Evolutionary conservation across 2,113 vertebrate species (phyloP).

Genomic region (Rhynchomys soricoides): DNA sequence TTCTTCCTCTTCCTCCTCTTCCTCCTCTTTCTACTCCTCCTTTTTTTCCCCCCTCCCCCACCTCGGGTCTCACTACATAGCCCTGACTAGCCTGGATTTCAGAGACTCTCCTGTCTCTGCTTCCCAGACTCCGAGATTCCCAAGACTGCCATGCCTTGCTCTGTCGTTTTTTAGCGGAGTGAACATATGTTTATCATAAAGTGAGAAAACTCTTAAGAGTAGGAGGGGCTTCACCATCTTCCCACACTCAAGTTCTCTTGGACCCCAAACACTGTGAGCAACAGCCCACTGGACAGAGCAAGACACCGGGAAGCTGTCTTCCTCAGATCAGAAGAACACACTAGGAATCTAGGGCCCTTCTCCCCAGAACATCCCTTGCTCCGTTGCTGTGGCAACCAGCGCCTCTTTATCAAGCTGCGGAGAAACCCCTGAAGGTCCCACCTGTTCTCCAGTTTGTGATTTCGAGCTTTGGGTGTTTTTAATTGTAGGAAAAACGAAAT

Average conservation of each 20-base stretch:
- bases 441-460: constrained; percentile 74
- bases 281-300: too few relatives aligned
- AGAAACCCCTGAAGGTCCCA: constrained; percentile 57
- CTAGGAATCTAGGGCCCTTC: fast-evolving
- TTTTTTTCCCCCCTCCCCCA: too few relatives aligned
- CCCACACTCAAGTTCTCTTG: fast-evolving
- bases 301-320: neutral
- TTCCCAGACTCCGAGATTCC: neutral
- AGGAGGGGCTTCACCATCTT: neutral
- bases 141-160: neutral
- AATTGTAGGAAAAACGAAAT: constrained; percentile 67
- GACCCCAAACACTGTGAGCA: neutral
- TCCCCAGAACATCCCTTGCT: neutral
- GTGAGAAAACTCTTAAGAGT: neutral
- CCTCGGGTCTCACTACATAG: neutral
- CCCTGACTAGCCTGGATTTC: neutral
- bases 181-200: neutral
- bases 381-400: constrained; percentile 36
- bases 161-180: neutral
- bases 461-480: constrained; percentile 30
- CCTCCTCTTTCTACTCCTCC: too few relatives aligned
- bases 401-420: constrained; percentile 64
- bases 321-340: neutral
- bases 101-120: neutral
- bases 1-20: too few relatives aligned